A percentile compares a stretch with the other conserved stretches of the same genome.
Evolutionary conservation across 2,113 vertebrate species (phyloP).

Genomic region (Heteronetta atricapilla): DNA sequence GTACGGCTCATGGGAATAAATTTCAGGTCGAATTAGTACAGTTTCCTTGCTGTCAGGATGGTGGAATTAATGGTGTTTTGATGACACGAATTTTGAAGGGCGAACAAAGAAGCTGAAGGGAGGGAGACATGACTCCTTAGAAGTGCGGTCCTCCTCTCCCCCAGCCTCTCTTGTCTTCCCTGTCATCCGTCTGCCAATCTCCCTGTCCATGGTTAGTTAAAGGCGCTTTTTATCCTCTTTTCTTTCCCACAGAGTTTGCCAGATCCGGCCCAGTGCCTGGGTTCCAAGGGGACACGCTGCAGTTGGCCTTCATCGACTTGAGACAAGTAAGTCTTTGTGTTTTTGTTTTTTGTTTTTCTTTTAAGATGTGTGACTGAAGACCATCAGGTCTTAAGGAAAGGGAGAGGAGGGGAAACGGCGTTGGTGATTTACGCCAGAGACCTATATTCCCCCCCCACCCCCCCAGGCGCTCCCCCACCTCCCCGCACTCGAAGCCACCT

Average conservation of each 20-base stretch:
- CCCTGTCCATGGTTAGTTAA: constrained; percentile 95
- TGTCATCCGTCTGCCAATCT: constrained; percentile 99
- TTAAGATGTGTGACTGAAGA: constrained; percentile 90
- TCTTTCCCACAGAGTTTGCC: constrained; percentile 99
- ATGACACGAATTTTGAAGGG: constrained; percentile 91
- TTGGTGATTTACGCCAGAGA: constrained; percentile 77
- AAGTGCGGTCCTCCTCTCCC: constrained; percentile 85
- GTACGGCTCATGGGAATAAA: constrained; percentile 88
- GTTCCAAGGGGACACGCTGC: constrained; percentile 99
- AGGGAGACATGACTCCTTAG: constrained; percentile 90
- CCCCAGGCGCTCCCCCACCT: neutral
- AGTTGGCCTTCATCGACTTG: constrained; percentile 99
- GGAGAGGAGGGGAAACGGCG: constrained; percentile 72
- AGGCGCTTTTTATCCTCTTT: constrained; percentile 93
- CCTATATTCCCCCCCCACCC: constrained; percentile 64
- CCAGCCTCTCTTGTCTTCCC: constrained; percentile 90
- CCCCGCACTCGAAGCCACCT: constrained; percentile 57
- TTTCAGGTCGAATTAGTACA: constrained; percentile 88
- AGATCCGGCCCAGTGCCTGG: constrained; percentile 99
- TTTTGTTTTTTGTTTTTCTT: constrained; percentile 85
- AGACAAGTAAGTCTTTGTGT: constrained; percentile 99
- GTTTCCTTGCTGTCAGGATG: constrained; percentile 89
- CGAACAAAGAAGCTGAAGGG: constrained; percentile 86
- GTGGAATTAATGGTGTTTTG: constrained; percentile 94
- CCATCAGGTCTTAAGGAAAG: constrained; percentile 85